A percentile compares a stretch with the other conserved stretches of the same genome.
These are phyloP conservation scores for Melanotaenia nigrans DNA, from an alignment of 2,797 vertebrate genomes.

Conservation along the genomic window DNA sequence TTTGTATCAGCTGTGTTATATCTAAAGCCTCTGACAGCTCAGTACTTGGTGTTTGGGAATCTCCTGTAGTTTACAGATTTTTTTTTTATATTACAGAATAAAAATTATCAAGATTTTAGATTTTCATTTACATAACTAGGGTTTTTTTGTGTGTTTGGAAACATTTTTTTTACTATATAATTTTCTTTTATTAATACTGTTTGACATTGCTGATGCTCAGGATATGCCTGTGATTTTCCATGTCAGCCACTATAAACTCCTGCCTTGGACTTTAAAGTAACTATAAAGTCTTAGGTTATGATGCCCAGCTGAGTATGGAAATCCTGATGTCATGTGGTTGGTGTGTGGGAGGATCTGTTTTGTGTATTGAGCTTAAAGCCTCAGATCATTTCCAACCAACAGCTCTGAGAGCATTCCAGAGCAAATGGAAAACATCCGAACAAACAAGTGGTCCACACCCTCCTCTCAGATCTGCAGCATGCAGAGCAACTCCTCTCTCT, in stretches of 20 bases:
- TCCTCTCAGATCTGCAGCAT: constrained; percentile 50
- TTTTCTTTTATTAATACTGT: not conserved
- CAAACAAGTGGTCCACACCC: constrained; percentile 64
- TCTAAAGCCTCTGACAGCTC: not conserved
- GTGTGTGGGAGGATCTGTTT: constrained; percentile 44
- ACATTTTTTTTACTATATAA: not conserved
- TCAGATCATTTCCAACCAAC: constrained; percentile 44
- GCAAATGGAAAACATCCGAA: constrained; percentile 77
- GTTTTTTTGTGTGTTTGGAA: not conserved
- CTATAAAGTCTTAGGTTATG: not conserved
- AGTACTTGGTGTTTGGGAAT: not conserved
- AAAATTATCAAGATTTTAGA: not conserved
- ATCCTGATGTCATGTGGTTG: constrained; percentile 11
- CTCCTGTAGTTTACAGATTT: constrained; percentile 10
- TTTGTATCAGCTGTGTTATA: not conserved
- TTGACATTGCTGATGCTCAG: not conserved
- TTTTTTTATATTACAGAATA: not conserved
- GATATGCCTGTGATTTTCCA: not conserved
- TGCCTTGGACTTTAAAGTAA: not conserved
- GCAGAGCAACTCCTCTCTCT: constrained; percentile 30
- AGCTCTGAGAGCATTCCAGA: constrained; percentile 73
- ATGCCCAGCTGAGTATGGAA: constrained; percentile 5
- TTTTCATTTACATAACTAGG: not conserved
- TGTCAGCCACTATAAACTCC: not conserved
- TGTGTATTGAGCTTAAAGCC: constrained; percentile 21